Evolutionary conservation across 2,797 vertebrate species (phyloP).

Genomic region (Heliangelus exortis): DNA sequence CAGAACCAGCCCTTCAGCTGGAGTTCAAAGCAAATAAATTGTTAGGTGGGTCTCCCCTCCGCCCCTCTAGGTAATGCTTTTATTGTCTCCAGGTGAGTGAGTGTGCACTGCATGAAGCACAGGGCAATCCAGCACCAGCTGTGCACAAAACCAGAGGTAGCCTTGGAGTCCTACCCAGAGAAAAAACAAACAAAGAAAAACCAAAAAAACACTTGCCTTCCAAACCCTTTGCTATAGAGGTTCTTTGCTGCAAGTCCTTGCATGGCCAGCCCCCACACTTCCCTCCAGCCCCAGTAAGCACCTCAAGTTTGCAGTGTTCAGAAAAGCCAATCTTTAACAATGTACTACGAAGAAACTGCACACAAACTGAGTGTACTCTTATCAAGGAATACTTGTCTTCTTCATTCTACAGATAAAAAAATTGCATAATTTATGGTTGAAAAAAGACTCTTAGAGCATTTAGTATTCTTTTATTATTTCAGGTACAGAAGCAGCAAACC

Average conservation of each 20-base stretch:
- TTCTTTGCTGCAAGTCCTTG: too few relatives aligned
- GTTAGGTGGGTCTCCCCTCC: too few relatives aligned
- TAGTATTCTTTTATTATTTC: neutral
- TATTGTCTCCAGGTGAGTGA: neutral
- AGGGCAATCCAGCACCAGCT: fast-evolving
- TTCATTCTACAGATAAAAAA: neutral
- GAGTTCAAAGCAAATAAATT: neutral
- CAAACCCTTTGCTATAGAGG: too few relatives aligned
- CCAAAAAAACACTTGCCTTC: too few relatives aligned
- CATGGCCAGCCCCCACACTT: neutral
- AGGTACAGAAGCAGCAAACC: neutral
- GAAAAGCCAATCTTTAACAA: neutral
- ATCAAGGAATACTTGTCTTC: neutral
- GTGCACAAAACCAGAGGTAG: fast-evolving
- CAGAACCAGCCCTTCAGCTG: too few relatives aligned
- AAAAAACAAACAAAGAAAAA: neutral
- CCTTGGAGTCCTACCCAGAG: fast-evolving
- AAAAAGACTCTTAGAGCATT: neutral
- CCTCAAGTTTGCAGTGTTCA: fast-evolving
- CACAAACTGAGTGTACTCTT: fast-evolving
- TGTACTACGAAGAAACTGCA: neutral
- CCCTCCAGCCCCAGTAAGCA: too few relatives aligned
- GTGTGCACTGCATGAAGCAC: fast-evolving
- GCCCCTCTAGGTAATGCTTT: neutral
- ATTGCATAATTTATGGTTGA: fast-evolving